A percentile compares a stretch with the other conserved stretches of the same genome.
phyloP scores from a whole-genome alignment of 2,797 vertebrate genomes.

The Malacoraja senta region DNA sequence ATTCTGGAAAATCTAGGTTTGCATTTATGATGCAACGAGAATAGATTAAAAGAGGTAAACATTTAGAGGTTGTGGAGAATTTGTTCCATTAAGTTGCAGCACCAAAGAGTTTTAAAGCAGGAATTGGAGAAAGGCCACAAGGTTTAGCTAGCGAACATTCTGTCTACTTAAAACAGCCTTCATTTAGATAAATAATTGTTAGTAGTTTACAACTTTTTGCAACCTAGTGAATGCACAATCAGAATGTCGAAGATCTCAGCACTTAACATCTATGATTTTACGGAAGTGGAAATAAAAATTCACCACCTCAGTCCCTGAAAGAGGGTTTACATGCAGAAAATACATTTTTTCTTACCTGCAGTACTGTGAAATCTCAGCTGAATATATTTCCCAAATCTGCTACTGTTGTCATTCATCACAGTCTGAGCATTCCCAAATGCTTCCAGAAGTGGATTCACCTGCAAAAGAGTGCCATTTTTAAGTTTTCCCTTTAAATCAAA shows the following conservation, averaged over 20 bases:
- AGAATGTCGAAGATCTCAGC: neutral
- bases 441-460: constrained; percentile 67
- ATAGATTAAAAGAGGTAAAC: neutral
- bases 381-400: constrained; percentile 65
- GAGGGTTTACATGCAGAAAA: neutral
- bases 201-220: neutral
- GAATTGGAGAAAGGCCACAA: neutral
- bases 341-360: constrained; percentile 48
- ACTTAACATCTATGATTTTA: neutral
- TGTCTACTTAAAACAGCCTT: neutral
- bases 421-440: constrained; percentile 70
- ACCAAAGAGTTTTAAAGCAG: neutral
- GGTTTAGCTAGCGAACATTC: neutral
- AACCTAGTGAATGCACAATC: neutral
- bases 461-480: neutral
- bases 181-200: neutral
- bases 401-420: constrained; percentile 69
- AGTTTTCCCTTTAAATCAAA: neutral
- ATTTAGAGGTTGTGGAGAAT: neutral
- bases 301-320: neutral
- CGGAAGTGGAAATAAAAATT: neutral
- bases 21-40: neutral
- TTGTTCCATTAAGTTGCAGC: neutral
- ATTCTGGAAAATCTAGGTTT: neutral
- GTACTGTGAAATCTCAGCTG: constrained; percentile 61